Evolutionary conservation across 2,113 vertebrate species (phyloP), one percentile per base, ranked within the genome.

Genomic region (Benitochromis conjunctus): DNA sequence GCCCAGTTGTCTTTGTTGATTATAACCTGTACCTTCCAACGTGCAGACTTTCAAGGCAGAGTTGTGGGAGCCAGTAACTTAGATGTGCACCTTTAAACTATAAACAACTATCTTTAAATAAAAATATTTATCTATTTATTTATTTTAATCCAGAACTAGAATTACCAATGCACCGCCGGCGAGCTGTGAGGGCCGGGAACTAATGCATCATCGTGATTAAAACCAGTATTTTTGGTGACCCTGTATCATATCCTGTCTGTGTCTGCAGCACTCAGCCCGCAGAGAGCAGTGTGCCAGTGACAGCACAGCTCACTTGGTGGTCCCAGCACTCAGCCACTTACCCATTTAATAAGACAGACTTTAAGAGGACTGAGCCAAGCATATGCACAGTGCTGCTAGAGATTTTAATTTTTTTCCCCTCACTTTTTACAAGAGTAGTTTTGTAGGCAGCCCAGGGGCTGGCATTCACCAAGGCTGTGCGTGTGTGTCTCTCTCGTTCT

Each of bases 261-360:
- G 89, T 83, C 83, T 80, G 85, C 66, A 60, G 92, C 87, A 74
- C 88, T 84, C 80, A 78, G 81, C 88, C 91, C 89, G 36, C 85
- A 90, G 77, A 89, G 86, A 86, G 90, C 89, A 53, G 88, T 78
- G 89, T 94, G 92, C 95, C 94, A 94, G 93, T 90, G 94, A 94
- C 94, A 93, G 93, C 92, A 93, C 64, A 84, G 83, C 94, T 91
- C 90, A 80, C 94, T 92, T 80, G 94, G 94, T 95, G 95, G 95
- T 95, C 95, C 86, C 86, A 88, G 88, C 91, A 80, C 90, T 93
- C 92, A 94, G 91, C 92, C 92, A 95, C 92, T 94, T 94, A 95
- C 87, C 84, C 93, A 82, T 94, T 94, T 94, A 95, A 94, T 95
- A 94, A 95, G 94, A 94, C 89, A 84, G 91, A 92, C 90, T 93